Evolutionary conservation across 2,113 vertebrate species (phyloP).

Genomic region (Triplophysa tibetana): DNA sequence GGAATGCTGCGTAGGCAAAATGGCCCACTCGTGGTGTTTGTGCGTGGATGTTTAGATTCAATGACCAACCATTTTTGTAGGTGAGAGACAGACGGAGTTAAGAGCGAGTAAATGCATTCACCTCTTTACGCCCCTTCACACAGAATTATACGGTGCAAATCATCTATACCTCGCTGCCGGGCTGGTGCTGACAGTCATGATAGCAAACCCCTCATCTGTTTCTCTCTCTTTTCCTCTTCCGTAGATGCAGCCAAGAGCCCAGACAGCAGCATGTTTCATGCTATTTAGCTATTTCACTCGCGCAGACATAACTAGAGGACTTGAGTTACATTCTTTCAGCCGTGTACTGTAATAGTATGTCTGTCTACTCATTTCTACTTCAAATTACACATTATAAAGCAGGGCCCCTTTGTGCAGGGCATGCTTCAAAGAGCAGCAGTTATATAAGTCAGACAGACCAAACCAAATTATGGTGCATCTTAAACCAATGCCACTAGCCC

Average conservation of each 20-base stretch:
- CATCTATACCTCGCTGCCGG: constrained; percentile 11
- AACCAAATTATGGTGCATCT: constrained; percentile 30
- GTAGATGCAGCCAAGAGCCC: constrained; percentile 15
- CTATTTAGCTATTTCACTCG: background rate
- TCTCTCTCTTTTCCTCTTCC: background rate
- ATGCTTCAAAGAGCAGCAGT: constrained; percentile 30
- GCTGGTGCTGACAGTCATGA: constrained; percentile 32
- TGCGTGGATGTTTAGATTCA: constrained; percentile 8
- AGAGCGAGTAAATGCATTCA: constrained; percentile 19
- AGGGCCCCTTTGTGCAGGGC: background rate
- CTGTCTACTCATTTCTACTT: constrained; percentile 39
- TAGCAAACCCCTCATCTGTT: constrained; percentile 31
- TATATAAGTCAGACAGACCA: constrained; percentile 37
- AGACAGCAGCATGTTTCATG: constrained; percentile 25
- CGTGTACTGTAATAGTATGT: constrained; percentile 36
- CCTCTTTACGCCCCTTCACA: background rate
- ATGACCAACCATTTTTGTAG: constrained; percentile 13
- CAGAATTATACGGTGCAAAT: constrained; percentile 7
- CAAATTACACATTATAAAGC: constrained; percentile 41
- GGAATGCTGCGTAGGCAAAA: no score
- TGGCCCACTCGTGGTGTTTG: no score
- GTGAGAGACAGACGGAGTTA: constrained; percentile 31
- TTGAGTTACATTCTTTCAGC: constrained; percentile 22
- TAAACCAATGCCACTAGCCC: constrained; percentile 26
- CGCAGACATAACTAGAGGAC: constrained; percentile 32